These are phyloP conservation scores for Polypedilum vanderplanki DNA, from an alignment of 1,140 invertebrate species.

Conservation along the genomic window DNA sequence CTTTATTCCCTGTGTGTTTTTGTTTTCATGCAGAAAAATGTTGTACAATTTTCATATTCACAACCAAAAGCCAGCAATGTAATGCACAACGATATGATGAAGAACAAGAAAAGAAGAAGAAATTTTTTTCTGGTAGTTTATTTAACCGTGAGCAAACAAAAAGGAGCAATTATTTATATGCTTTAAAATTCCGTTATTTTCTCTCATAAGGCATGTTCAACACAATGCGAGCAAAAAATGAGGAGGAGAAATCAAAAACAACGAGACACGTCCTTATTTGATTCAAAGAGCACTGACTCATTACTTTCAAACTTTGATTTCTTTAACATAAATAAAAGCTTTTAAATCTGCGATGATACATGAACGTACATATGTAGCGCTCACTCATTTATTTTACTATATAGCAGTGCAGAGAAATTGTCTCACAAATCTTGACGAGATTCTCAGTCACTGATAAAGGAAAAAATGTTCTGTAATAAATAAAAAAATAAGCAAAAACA, in stretches of 20 bases:
- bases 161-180: background rate
- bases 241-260: background rate
- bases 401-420: background rate
- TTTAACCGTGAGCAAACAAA: background rate
- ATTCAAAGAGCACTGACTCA: conserved; percentile 10
- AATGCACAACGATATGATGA: too few relatives aligned
- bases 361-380: background rate
- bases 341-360: conserved; percentile 5
- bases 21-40: background rate
- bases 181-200: background rate
- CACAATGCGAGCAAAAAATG: too few relatives aligned
- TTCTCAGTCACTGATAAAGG: background rate
- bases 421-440: background rate
- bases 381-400: background rate
- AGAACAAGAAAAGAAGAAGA: background rate
- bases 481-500: background rate
- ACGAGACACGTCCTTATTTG: conserved; percentile 16
- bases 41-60: background rate
- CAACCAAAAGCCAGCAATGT: too few relatives aligned
- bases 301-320: conserved; percentile 19
- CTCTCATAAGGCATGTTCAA: background rate
- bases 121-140: background rate
- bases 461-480: background rate
- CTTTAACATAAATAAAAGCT: conserved; percentile 12
- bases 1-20: too few relatives aligned